Percentiles rank a stretch among this genome's conserved stretches.
phyloP scores from a whole-genome alignment of 2,113 vertebrate genomes.

The Panthera leo region DNA sequence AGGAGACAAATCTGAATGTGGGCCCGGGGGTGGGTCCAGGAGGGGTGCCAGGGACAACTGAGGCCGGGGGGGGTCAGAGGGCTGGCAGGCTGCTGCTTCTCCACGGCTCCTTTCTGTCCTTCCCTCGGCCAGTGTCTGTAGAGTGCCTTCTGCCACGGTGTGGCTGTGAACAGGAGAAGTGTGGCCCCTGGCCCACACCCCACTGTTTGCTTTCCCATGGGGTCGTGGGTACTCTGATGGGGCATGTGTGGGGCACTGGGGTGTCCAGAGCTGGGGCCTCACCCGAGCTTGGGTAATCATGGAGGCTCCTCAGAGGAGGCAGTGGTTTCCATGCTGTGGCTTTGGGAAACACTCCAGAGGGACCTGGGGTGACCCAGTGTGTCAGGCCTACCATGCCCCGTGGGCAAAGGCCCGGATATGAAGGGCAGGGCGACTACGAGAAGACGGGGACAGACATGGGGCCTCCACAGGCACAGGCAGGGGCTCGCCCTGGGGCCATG shows the following conservation, averaged over 20 bases:
- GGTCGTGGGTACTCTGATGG: neutral
- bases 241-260: neutral
- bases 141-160: rapidly evolving
- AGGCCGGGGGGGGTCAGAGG: rapidly evolving
- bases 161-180: neutral
- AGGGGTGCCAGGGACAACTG: neutral
- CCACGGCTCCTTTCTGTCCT: too few species aligned
- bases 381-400: rapidly evolving
- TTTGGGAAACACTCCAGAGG: neutral
- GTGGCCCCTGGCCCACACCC: rapidly evolving
- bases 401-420: rapidly evolving
- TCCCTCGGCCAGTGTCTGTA: rapidly evolving
- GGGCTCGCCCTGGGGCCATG: neutral
- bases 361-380: rapidly evolving
- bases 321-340: rapidly evolving
- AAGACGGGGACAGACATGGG: rapidly evolving
- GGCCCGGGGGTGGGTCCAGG: rapidly evolving
- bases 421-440: neutral
- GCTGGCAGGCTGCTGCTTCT: neutral
- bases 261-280: neutral
- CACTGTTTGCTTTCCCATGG: too few species aligned
- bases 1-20: rapidly evolving
- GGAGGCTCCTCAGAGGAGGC: neutral
- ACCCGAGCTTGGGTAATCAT: rapidly evolving
- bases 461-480: neutral